Conservation (phyloP, 2,113 vertebrate species). For the Coptodon rendalli region DNA sequence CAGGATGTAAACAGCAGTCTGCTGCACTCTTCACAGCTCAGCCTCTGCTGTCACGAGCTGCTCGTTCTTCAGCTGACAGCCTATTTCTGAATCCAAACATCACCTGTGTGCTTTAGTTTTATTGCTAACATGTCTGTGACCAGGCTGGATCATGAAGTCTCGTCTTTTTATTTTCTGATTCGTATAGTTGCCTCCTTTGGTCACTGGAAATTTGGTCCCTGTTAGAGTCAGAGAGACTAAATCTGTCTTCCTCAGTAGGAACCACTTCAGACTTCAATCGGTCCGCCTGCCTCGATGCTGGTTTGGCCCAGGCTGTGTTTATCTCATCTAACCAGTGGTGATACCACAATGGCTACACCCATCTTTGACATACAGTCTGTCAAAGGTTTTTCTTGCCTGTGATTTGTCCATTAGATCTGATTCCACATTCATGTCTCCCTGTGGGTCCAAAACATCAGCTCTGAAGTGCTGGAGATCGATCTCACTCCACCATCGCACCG, state of each 20-base stretch:
- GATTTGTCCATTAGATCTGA: not conserved
- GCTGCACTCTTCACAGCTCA: not conserved
- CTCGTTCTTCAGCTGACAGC: not conserved
- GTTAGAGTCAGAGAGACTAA: not conserved
- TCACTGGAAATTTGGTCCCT: not conserved
- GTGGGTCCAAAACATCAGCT: not conserved
- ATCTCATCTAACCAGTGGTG: not conserved
- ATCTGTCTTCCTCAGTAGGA: rapidly evolving
- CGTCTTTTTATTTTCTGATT: not conserved
- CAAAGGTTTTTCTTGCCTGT: not conserved
- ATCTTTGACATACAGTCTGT: not conserved
- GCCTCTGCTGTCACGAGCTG: not conserved
- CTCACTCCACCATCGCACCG: rapidly evolving
- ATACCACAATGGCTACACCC: not conserved
- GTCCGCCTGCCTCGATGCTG: rapidly evolving
- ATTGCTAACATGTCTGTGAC: not conserved
- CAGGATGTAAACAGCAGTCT: not conserved
- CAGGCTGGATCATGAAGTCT: not conserved
- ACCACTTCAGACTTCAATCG: not conserved
- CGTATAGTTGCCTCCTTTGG: rapidly evolving
- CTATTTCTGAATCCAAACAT: not conserved
- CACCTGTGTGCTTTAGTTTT: not conserved
- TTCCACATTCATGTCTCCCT: not conserved
- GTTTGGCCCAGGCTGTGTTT: not conserved
- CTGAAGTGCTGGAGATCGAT: not conserved